These are phyloP conservation scores for Emberiza fucata DNA, from an alignment of 2,113 vertebrate genomes.

Conservation along the genomic window DNA sequence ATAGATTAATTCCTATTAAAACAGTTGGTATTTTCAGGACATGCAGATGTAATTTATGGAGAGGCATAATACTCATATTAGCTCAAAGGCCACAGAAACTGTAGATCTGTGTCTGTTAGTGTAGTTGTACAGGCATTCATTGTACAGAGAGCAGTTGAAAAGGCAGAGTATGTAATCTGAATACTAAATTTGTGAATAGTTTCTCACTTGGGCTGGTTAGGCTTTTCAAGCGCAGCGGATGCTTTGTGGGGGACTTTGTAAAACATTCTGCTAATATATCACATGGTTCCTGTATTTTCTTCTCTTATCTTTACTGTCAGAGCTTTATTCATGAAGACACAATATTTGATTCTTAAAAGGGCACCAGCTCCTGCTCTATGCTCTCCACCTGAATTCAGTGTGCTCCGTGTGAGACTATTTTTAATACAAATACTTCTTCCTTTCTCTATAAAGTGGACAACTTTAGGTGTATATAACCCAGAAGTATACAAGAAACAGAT, in stretches of 20 bases:
- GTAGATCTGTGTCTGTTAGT: conserved; percentile 74
- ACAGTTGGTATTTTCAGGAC: conserved; percentile 65
- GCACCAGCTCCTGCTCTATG: conserved; percentile 51
- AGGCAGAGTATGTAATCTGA: conserved; percentile 66
- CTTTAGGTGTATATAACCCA: not conserved
- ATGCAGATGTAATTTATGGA: conserved; percentile 59
- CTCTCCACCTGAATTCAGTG: conserved; percentile 52
- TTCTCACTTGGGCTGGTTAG: conserved; percentile 63
- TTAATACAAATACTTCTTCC: conserved; percentile 33
- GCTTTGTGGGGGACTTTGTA: conserved; percentile 72
- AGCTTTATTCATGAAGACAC: conserved; percentile 62
- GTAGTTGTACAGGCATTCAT: conserved; percentile 71
- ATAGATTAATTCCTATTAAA: conserved; percentile 70
- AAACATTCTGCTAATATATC: conserved; percentile 71
- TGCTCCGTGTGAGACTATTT: conserved; percentile 37
- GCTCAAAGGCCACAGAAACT: conserved; percentile 63
- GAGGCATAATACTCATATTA: conserved; percentile 62
- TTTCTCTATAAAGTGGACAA: not conserved
- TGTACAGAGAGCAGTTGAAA: conserved; percentile 70
- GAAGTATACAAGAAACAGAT: not conserved
- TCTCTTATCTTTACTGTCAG: conserved; percentile 67
- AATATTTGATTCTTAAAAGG: conserved; percentile 66
- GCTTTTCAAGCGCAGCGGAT: conserved; percentile 69
- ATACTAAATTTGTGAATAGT: conserved; percentile 76
- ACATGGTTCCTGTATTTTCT: conserved; percentile 59